Base-by-base conservation (phyloP, 64 coral and sea anemone species). In the Stylophora pistillata region DNA sequence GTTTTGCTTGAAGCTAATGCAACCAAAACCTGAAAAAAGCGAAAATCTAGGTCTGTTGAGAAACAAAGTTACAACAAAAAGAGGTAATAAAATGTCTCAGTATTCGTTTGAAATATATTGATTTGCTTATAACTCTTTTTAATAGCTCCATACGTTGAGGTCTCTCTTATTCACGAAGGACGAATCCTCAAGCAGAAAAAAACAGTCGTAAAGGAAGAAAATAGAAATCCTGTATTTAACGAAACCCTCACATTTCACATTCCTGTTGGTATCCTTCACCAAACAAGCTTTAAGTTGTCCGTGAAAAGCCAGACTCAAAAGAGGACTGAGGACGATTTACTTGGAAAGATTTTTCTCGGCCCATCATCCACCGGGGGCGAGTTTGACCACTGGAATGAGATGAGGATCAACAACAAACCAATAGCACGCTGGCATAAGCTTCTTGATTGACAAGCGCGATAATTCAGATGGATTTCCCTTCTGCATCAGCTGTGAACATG, bases 341-440 rank as follows among this genome's bases (percentile, higher is more conserved):
- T 96, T 3, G 94, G 94, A 2, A 91, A 86, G 76, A 77, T 93
- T 25, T 72, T 96, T 59, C 82, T 96, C 16, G 94, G 94, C 32
- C 88, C 91, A 73, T 73, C 92, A 23, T 72, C 94, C 32, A 93
- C 91, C 18, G 94, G 94, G 73, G 74, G 86, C 55, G 91, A 96
- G 74, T 96, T 96, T 89, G 91, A 96, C 27, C 94, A 96, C 74
- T 96, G 94, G 94, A 96, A 96, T 30, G 94, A 96, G 78, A 96
- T 96, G 94, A 58, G 94, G 76, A 61, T 96, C 7, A 96, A 93
- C 37, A 93, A 87, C 72, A 96, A 96, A 63, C 94, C 94, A 41
- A 71, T 96, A 3, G 94, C 94, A 1, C 90, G 94, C 41, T 96
- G 94, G 94, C 94, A 96, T 82, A 96, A 96, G 71, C 85, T 95